Evolutionary conservation across 2,797 vertebrate species (phyloP), one percentile per base, ranked within the genome.

Genomic region (Mus spretus): DNA sequence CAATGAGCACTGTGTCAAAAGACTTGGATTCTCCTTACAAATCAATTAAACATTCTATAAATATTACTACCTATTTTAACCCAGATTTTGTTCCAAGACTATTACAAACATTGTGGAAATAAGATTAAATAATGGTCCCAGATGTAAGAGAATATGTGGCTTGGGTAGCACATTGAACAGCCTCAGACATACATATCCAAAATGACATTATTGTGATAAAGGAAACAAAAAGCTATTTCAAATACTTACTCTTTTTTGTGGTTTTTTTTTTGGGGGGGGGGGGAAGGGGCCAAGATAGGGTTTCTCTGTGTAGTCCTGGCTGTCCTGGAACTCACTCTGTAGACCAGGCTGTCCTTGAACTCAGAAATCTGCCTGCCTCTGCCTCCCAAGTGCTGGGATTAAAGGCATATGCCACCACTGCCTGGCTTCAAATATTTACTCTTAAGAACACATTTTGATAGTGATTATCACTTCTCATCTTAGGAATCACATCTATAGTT

Each of bases 401-500:
- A 47, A 47, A 47, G 47, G 47, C 47, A 1, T 47, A 6, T 47
- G 47, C 47, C 50, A 50, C 50, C 50, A 50, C 50, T 50, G 50
- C 50, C 50, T 10, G 10, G 50, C 50, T 50, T 50, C 50, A 50
- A 50, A 50, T 50, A 50, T 91, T 10, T 57, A 9, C 24, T 61
- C 82, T 91, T 92, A 24, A 63, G n/a, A 79, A 47, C 17, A 34
- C 44, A 67, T 75, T 44, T 28, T 77, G 84, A 79, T 4, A 74
- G 50, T 78, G 8, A 26, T 83, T 90, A 20, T 47, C 44, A 5
- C 81, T 93, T 97, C 96, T 92, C 31, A 53, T 96, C 92, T 90
- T 50, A 44, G 79, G 50, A 91, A 77, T 75, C 63, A 44, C 8
- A 88, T 90, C 34, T 81, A 95, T 77, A 59, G n/a, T 94, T 92